Base-by-base conservation (phyloP, 1,140 invertebrate species). In the Bombus waltoni region DNA sequence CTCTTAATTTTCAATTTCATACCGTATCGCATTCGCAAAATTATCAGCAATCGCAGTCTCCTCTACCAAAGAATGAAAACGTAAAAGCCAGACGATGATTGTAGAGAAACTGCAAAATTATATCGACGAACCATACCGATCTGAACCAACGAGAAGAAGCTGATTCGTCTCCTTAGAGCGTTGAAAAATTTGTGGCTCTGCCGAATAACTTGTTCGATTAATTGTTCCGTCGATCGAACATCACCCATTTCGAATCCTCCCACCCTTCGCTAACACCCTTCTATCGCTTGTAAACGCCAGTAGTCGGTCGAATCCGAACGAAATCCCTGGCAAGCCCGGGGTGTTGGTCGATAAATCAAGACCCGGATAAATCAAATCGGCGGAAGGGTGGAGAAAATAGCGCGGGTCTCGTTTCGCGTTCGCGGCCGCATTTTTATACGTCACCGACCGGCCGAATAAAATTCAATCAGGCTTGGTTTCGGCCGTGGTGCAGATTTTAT, bases 291-390 rank as follows among this genome's bases (percentile, higher is more conserved):
- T 84, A 84, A 84, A 77, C 75, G 82, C 65, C 74, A 47, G 47
- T 83, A 25, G 73, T 44, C 65, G 72, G 70, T 35, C n/a, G 82
- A 71, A 53, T 59, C 15, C 32, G 76, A 65, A 53, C 47, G 76
- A 85, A 79, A 84, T 79, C 35, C 44, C 68, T 47, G 53, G 53
- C 62, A 35, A 57, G 40, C 40, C 15, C 25, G 18, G 75, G 57
- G n/a, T 42, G 75, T 32, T 32, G 35, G 73, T 28, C 76, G 65
- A 80, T 85, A 86, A 86, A 86, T 86, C 78, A 78, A 81, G 82
- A 47, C 10, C 40, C 11, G 68, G 72, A 78, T 80, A 86, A 86
- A 86, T 86, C 78, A 78, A 86, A 86, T 81, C 84, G 40, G 70
- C 71, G 70, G 44, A 81, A 68, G 77, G 78, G 25, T 59, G 15